Evolutionary conservation across 2,888 invertebrate species (phyloP).

Genomic region (Cantharis rufa): DNA sequence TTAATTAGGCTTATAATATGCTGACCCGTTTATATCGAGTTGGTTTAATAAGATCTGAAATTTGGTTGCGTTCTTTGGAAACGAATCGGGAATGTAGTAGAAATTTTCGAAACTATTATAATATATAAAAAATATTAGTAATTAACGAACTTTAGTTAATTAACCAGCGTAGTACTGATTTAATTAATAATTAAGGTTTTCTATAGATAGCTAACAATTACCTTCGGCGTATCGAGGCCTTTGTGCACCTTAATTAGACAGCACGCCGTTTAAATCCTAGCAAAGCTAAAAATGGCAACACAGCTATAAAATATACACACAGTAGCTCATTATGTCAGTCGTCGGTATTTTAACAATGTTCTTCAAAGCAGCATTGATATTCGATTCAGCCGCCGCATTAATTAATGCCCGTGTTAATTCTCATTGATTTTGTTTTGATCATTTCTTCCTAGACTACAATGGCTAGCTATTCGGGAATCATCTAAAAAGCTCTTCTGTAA

Average conservation of each 20-base stretch:
- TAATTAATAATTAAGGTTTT: slow-evolving; percentile 53
- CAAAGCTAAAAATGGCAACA: slow-evolving; percentile 52
- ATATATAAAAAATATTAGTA: slow-evolving; percentile 19
- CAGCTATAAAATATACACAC: slow-evolving; percentile 53
- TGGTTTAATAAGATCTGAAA: slow-evolving; percentile 10
- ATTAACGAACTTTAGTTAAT: slow-evolving; percentile 47
- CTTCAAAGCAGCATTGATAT: slow-evolving; percentile 47
- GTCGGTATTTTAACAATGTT: slow-evolving; percentile 52
- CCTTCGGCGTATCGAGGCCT: slow-evolving; percentile 47
- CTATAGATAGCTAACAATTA: slow-evolving; percentile 53
- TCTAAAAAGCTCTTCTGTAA: not conserved
- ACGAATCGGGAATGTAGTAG: not conserved
- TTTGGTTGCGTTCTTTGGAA: slow-evolving; percentile 8
- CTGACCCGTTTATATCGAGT: slow-evolving; percentile 9
- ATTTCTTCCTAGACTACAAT: slow-evolving; percentile 28
- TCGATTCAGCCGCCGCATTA: slow-evolving; percentile 46
- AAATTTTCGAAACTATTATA: slow-evolving; percentile 16
- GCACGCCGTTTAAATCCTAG: slow-evolving; percentile 43
- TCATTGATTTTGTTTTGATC: slow-evolving; percentile 28
- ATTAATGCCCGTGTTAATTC: slow-evolving; percentile 38
- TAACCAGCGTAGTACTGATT: slow-evolving; percentile 49
- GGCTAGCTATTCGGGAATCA: slow-evolving; percentile 1
- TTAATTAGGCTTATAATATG: slow-evolving; percentile 12
- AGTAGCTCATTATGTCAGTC: slow-evolving; percentile 52
- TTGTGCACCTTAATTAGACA: slow-evolving; percentile 51